Evolutionary conservation across 1,140 invertebrate genomes (phyloP).

Genomic region (Andrena cerasifolii): DNA sequence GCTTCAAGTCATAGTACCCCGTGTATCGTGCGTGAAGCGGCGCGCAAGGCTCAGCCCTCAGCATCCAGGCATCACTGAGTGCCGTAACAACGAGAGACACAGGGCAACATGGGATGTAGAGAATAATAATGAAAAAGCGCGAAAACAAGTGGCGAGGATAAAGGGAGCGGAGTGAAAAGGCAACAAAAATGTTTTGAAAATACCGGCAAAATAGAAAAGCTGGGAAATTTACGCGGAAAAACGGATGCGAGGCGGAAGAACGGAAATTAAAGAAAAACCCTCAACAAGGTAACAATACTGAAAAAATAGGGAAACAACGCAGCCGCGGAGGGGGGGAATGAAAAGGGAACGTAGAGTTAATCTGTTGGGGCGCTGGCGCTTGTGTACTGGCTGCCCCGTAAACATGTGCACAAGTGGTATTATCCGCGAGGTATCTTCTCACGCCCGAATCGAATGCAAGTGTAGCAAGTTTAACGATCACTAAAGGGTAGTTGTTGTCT

Average conservation of each 20-base stretch:
- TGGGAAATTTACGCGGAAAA: neutral
- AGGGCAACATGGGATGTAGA: neutral
- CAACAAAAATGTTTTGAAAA: neutral
- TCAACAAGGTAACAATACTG: neutral
- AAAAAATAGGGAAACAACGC: neutral
- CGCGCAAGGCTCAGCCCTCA: too few species aligned
- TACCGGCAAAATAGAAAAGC: neutral
- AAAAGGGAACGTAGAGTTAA: constrained; percentile 10
- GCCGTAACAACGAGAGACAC: too few species aligned
- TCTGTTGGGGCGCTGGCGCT: neutral
- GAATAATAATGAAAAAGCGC: constrained; percentile 6
- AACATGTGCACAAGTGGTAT: too few species aligned
- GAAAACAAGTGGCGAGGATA: neutral
- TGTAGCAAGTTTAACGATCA: too few species aligned
- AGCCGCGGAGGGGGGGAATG: neutral
- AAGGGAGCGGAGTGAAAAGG: neutral
- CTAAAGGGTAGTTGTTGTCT: too few species aligned
- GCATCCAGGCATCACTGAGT: too few species aligned
- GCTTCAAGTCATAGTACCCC: too few species aligned
- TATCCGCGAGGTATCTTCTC: too few species aligned
- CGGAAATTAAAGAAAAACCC: constrained; percentile 3
- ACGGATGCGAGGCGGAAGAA: neutral
- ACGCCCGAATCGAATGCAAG: too few species aligned
- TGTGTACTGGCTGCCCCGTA: too few species aligned
- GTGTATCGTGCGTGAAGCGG: too few species aligned